Evolutionary conservation across 2,888 invertebrate species (phyloP), one percentile per base, ranked within the genome.

Genomic region (Mellilla xanthometata): DNA sequence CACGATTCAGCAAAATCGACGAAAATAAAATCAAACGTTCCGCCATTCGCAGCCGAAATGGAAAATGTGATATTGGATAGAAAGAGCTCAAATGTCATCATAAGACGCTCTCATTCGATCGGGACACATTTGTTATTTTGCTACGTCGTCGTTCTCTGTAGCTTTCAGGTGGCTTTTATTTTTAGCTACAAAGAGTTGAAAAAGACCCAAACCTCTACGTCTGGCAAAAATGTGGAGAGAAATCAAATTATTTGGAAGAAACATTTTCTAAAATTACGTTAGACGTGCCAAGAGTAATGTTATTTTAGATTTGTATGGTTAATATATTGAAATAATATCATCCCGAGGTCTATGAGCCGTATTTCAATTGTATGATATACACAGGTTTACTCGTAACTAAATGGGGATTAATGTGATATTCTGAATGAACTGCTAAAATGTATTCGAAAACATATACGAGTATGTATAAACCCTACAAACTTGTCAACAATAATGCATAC

Each of bases 1-100:
- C 81, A 81, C 81, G 81, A 79, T 76, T 76, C 71, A 71, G 74
- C 76, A 76, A 79, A 81, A 81, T 81, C 72, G 77, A 74, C 76
- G 72, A 79, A 79, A 81, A 80, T 80, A 81, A 81, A 81, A 81
- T 79, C 78, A 79, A 81, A 79, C 72, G 79, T 73, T 73, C 59
- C 69, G 65, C 62, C 68, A 72, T 62, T 72, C 69, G 62, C 68
- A 63, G 65, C 55, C 60, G 63, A 72, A 72, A 76, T 70, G 70
- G 76, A 73, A 78, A 75, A 78, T 81, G 74, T 72, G 68, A 76
- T 81, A 79, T 76, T 72, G 73, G 72, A 69, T 71, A 63, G 68
- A 66, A 61, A 61, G 63, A 66, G 62, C 58, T 68, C 65, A 70
- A 70, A 71, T 71, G 70, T 68, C 70, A 72, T 75, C 72, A 76